Base-by-base conservation (phyloP, 2,888 invertebrate genomes). In the Dermolepida albohirtum region DNA sequence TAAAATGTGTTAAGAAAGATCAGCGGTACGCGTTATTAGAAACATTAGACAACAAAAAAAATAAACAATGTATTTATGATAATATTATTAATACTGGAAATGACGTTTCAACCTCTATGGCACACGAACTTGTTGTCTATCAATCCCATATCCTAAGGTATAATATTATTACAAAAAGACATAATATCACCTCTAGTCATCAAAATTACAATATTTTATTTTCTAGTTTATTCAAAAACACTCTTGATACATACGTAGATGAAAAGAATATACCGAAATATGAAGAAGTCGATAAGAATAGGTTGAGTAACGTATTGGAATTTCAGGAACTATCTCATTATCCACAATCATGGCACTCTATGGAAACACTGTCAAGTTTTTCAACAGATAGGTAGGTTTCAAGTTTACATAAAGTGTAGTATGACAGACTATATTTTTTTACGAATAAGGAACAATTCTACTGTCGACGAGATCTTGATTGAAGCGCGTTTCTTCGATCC, bases 81-180 rank as follows among this genome's bases (percentile, higher is more conserved):
- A 41, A 74, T 39, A 71, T 76, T 14, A 74, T 76, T 41, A 54
- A 66, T 44, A 75, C 72, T 47, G 73, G 47, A 27, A 64, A 73
- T 27, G 70, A 66, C 44, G 59, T 72, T n/a, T 68, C 68, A 10
- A 49, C 47, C 12, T 52, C 63, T 2, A 80, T 80, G 73, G 80
- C 80, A 17, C 80, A 79, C 63, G 80, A 82, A 70, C 69, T 83
- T 11, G 82, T 81, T 66, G 77, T 81, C 49, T 77, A 79, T 67
- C 82, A 83, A 69, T 80, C 81, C 0, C 78, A 77, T 63, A 70
- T 82, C 29, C 71, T 83, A 40, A 81, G 81, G 81, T 81, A 79
- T 74, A 43, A 22, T 22, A 4, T n/a, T n/a, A n/a, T n/a, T n/a
- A 22, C 22, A 22, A 22, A 4, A 22, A 22, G 22, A 22, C 2